Evolutionary conservation across 2,113 vertebrate genomes (phyloP).

Genomic region (Pao palembangensis): DNA sequence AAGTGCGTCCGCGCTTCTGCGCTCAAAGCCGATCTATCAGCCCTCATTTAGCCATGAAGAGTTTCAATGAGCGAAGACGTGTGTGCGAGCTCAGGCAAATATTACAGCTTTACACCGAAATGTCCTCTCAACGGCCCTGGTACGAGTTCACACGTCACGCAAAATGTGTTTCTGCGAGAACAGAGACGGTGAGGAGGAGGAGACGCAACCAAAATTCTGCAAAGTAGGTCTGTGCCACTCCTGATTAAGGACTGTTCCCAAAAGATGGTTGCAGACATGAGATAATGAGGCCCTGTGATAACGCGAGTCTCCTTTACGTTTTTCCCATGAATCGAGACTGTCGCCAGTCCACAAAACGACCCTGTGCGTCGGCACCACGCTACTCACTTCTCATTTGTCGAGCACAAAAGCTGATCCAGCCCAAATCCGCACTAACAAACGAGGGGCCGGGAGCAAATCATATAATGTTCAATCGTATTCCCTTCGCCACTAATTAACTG

Average conservation of each 20-base stretch:
- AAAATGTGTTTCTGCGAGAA: constrained; percentile 23
- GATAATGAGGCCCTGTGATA: constrained; percentile 85
- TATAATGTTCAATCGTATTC: constrained; percentile 86
- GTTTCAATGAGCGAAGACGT: too few relatives aligned
- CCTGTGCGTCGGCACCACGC: constrained; percentile 85
- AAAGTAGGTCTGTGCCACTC: constrained; percentile 74
- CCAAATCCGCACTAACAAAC: constrained; percentile 87
- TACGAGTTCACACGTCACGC: constrained; percentile 25
- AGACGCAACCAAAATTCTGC: constrained; percentile 53
- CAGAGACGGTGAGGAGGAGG: background rate
- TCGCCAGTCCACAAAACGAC: constrained; percentile 85
- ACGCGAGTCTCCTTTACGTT: constrained; percentile 80
- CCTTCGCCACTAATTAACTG: constrained; percentile 95
- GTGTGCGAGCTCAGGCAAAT: too few relatives aligned
- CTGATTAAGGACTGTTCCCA: constrained; percentile 76
- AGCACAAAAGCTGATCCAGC: constrained; percentile 90
- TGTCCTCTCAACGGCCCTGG: background rate
- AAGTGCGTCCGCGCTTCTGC: too few relatives aligned
- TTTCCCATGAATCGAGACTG: constrained; percentile 85
- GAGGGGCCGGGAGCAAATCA: constrained; percentile 79
- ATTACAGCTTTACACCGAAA: background rate
- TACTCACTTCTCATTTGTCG: constrained; percentile 89
- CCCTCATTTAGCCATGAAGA: too few relatives aligned
- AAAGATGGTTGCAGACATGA: constrained; percentile 83
- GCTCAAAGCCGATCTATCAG: too few relatives aligned